Conservation (phyloP, 2,888 invertebrate species). For the Heliconius ismenius region DNA sequence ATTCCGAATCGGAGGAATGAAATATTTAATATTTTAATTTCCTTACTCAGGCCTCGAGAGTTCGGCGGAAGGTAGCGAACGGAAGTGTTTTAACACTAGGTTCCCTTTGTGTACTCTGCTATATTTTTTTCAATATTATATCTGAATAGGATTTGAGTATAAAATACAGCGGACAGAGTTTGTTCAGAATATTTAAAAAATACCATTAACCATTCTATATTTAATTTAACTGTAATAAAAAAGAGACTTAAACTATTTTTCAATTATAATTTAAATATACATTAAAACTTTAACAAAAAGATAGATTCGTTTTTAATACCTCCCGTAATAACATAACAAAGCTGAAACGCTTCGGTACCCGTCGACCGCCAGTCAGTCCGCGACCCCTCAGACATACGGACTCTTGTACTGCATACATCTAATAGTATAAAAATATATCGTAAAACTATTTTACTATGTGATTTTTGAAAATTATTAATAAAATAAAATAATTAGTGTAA, state of each 20-base stretch:
- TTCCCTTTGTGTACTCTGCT: too few relatives aligned
- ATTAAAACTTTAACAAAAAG: neutral
- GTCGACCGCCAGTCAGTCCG: conserved; percentile 41
- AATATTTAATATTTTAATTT: too few relatives aligned
- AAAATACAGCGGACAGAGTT: neutral
- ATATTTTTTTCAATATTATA: too few relatives aligned
- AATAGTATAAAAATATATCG: conserved; percentile 4
- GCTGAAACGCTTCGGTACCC: conserved; percentile 32
- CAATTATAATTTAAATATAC: neutral
- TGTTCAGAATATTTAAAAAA: neutral
- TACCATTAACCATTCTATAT: neutral
- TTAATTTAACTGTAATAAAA: neutral
- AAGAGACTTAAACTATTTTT: neutral
- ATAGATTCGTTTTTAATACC: conserved; percentile 11
- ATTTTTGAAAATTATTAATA: neutral
- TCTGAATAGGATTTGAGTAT: too few relatives aligned
- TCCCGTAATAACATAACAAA: conserved; percentile 33
- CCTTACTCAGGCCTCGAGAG: too few relatives aligned
- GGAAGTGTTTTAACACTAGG: too few relatives aligned
- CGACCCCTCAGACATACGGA: conserved; percentile 30
- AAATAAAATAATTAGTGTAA: neutral
- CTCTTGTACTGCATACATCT: neutral
- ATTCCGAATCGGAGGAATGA: too few relatives aligned
- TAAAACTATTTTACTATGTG: neutral
- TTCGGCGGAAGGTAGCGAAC: too few relatives aligned